These are phyloP conservation scores for Phaonia tiefii DNA, from an alignment of 2,888 invertebrate genomes.

Conservation along the genomic window DNA sequence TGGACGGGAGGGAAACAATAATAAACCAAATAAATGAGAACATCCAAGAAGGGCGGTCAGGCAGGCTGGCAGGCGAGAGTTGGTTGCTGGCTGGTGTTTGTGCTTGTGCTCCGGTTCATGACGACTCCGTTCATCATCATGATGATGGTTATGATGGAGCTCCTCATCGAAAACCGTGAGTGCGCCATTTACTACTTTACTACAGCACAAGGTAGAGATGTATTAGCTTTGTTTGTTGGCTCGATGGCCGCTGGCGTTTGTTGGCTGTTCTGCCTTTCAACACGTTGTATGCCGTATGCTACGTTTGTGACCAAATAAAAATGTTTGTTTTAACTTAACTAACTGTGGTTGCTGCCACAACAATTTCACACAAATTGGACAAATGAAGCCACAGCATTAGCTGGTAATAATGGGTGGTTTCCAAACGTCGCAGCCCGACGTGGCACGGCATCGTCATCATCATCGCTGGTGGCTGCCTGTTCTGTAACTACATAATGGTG, in stretches of 20 bases:
- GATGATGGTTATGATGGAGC: neutral
- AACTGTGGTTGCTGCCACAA: constrained; percentile 68
- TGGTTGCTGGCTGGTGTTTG: constrained; percentile 20
- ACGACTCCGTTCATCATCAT: neutral
- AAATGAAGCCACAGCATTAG: constrained; percentile 72
- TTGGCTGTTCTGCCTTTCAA: constrained; percentile 64
- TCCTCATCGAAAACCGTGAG: constrained; percentile 54
- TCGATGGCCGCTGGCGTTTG: constrained; percentile 48
- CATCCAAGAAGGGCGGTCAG: constrained; percentile 6
- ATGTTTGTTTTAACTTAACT: constrained; percentile 70
- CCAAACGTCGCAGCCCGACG: constrained; percentile 6
- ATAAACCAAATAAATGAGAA: constrained; percentile 35
- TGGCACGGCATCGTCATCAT: constrained; percentile 7
- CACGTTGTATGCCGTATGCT: constrained; percentile 62
- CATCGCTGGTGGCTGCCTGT: constrained; percentile 26
- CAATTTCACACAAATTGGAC: constrained; percentile 70
- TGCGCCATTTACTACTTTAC: constrained; percentile 52
- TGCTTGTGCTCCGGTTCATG: constrained; percentile 31
- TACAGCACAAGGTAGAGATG: constrained; percentile 7
- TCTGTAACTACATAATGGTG: constrained; percentile 46
- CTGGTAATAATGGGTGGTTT: constrained; percentile 70
- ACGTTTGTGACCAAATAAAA: constrained; percentile 70
- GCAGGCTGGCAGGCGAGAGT: neutral
- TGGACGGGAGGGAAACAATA: constrained; percentile 42
- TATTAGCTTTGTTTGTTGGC: constrained; percentile 14